Conservation (phyloP, 1,140 invertebrate genomes). For the Cotesia glomerata region DNA sequence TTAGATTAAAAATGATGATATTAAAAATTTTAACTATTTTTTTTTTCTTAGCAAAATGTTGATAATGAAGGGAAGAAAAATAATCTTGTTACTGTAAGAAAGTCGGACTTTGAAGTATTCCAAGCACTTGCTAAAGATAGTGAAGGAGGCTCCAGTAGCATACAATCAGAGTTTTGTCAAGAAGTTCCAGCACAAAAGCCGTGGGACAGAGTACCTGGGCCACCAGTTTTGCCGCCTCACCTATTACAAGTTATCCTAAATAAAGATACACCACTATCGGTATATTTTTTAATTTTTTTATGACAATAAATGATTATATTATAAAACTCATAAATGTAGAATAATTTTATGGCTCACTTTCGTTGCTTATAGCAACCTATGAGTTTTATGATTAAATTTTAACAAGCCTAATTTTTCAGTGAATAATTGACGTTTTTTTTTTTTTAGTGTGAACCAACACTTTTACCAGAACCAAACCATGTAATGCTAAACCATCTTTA, state of each 20-base stretch:
- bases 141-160: slow-evolving; percentile 73
- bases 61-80: slow-evolving; percentile 91
- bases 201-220: slow-evolving; percentile 89
- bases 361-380: not conserved
- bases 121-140: slow-evolving; percentile 94
- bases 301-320: no score
- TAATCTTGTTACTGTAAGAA: slow-evolving; percentile 89
- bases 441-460: slow-evolving; percentile 91
- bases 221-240: slow-evolving; percentile 97
- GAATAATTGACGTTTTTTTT: slow-evolving; percentile 49
- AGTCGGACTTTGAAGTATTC: slow-evolving; percentile 97
- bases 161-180: slow-evolving; percentile 84
- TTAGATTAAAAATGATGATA: not conserved
- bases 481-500: slow-evolving; percentile 99
- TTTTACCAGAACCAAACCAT: slow-evolving; percentile 98
- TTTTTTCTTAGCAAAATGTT: slow-evolving; percentile 73
- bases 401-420: slow-evolving; percentile 2
- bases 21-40: not conserved
- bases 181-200: slow-evolving; percentile 89
- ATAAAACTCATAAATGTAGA: no score
- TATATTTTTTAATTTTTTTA: slow-evolving; percentile 60
- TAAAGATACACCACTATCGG: slow-evolving; percentile 94
- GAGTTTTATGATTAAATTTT: no score
- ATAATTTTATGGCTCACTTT: slow-evolving; percentile 1
- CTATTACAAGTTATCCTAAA: slow-evolving; percentile 98